Evolutionary conservation across 2,888 invertebrate species (phyloP).

Genomic region (Yponomeuta sedellus): DNA sequence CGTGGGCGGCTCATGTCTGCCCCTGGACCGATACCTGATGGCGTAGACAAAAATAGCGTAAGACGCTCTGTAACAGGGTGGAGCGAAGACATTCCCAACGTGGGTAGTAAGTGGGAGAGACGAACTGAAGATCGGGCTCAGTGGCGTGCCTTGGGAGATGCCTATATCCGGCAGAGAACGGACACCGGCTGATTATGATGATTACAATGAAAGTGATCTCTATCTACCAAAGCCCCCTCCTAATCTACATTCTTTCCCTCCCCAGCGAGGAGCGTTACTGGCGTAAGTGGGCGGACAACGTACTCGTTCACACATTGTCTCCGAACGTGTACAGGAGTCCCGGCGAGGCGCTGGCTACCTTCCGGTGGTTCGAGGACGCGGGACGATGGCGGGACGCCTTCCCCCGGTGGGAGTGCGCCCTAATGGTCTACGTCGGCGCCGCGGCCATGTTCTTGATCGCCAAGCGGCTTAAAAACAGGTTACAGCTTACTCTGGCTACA

Average conservation of each 20-base stretch:
- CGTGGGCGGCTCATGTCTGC: too few relatives aligned
- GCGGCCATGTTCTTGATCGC: constrained; percentile 95
- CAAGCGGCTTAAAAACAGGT: constrained; percentile 90
- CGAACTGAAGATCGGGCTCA: too few relatives aligned
- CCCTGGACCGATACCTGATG: too few relatives aligned
- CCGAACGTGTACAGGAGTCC: constrained; percentile 96
- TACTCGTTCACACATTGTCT: constrained; percentile 93
- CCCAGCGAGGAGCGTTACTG: constrained; percentile 93
- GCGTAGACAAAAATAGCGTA: too few relatives aligned
- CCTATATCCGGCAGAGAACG: too few relatives aligned
- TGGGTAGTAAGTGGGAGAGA: too few relatives aligned
- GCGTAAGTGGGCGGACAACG: constrained; percentile 96
- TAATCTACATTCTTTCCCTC: neutral
- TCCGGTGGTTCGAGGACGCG: constrained; percentile 94
- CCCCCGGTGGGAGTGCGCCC: constrained; percentile 86
- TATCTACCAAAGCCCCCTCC: too few relatives aligned
- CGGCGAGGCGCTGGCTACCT: constrained; percentile 91
- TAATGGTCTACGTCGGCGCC: constrained; percentile 95
- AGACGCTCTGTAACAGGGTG: too few relatives aligned
- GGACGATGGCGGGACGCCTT: constrained; percentile 96
- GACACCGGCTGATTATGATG: too few relatives aligned
- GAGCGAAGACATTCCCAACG: too few relatives aligned
- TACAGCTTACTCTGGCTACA: constrained; percentile 18
- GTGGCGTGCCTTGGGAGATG: too few relatives aligned
- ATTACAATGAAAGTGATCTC: too few relatives aligned